These are phyloP conservation scores for Malacoraja senta DNA, from an alignment of 2,797 vertebrate genomes.

Conservation along the genomic window DNA sequence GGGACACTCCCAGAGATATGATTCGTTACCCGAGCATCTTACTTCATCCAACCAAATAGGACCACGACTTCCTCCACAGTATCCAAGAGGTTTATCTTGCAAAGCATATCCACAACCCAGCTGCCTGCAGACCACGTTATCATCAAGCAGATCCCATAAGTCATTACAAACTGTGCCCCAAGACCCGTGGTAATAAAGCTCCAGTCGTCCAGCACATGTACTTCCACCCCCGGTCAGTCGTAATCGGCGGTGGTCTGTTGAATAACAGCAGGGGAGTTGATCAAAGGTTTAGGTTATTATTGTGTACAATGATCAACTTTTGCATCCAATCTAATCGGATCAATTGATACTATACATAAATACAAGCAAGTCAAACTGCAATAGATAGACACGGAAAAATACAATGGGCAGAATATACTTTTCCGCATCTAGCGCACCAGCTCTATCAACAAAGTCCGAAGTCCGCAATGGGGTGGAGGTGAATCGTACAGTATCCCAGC, in stretches of 20 bases:
- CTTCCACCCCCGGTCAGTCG: not conserved
- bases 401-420: too few relatives aligned
- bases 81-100: not conserved
- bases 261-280: not conserved
- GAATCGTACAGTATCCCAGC: too few relatives aligned
- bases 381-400: too few relatives aligned
- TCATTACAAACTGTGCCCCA: slow-evolving; percentile 5
- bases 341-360: too few relatives aligned
- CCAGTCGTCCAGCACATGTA: not conserved
- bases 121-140: slow-evolving; percentile 2
- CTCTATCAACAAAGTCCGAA: too few relatives aligned
- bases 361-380: too few relatives aligned
- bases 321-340: too few relatives aligned
- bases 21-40: slow-evolving; percentile 1
- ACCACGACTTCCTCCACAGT: not conserved
- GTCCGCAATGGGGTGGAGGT: too few relatives aligned
- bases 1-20: not conserved
- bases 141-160: not conserved
- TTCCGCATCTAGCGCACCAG: too few relatives aligned
- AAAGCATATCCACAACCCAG: not conserved
- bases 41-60: slow-evolving; percentile 20
- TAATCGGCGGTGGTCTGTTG: not conserved
- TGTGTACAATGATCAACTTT: too few relatives aligned
- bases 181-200: not conserved
- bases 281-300: too few relatives aligned